Evolutionary conservation across 2,888 invertebrate genomes (phyloP), one percentile per base, ranked within the genome.

Genomic region (Drosophila meridiana): DNA sequence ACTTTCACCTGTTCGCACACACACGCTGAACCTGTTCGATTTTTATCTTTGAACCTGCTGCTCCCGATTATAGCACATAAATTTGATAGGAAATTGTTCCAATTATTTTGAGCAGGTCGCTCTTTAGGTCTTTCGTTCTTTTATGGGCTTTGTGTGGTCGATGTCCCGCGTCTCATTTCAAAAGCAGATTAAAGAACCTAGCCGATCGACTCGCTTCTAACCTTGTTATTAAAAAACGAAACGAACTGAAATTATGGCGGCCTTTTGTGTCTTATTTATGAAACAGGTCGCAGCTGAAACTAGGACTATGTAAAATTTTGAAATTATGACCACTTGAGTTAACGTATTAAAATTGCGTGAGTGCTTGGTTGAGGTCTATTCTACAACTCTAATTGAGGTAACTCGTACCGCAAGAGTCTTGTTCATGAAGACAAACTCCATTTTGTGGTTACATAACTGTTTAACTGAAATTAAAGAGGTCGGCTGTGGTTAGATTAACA

Each of bases 41-140:
- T 90, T 88, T 88, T 88, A 87, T 89, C 87, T 89, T 88, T 86
- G 80, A 88, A 86, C 85, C 90, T 82, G 85, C 89, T 89, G 88
- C 87, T 87, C 86, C 89, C 86, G 88, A 87, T 85, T 88, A 88
- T 80, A 82, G 83, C 83, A 86, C 90, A 89, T 88, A 88, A 88
- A 88, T 88, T 87, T 88, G 87, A 84, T 89, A 83, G 86, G 78
- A 88, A 88, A 88, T 88, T 88, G 87, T 86, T 88, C 87, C 90
- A 88, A 88, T 88, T 88, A 87, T 87, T 86, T 89, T 76, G 76
- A 73, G 72, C 61, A 68, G 68, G 68, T 61, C 53, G 34, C 64
- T 76, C 64, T 52, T 55, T 34, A 42, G 60, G 40, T 64, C 76
- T 62, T 52, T 72, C 60, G 45, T 7, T 45, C 77, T 79, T 83